phyloP scores from a whole-genome alignment of 30 jellyfish, hydroid and myxozoan genomes.

The Pseudorhiza aurosa region DNA sequence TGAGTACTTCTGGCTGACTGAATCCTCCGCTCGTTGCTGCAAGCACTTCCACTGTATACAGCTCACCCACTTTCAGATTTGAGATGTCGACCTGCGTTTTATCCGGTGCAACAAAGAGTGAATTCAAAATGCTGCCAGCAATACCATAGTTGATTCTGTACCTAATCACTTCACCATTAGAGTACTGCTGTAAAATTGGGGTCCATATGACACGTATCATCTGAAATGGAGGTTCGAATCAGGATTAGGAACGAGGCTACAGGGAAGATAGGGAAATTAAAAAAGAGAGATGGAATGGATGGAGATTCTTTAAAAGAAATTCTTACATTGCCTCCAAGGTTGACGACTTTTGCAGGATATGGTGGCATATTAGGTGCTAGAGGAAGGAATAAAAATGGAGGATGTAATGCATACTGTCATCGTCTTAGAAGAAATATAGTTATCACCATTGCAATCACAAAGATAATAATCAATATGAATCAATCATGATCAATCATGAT shows the following conservation, averaged over 20 bases:
- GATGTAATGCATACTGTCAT: too few relatives aligned
- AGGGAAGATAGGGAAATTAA: not conserved
- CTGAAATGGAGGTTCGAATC: slow-evolving; percentile 15
- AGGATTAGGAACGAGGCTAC: not conserved
- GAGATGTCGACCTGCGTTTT: slow-evolving; percentile 32
- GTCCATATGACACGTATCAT: slow-evolving; percentile 64
- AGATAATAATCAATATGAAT: too few relatives aligned
- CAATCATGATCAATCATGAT: too few relatives aligned
- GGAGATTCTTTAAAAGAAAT: not conserved
- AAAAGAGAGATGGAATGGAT: not conserved
- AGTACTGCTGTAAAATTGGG: slow-evolving; percentile 48
- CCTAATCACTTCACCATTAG: slow-evolving; percentile 39
- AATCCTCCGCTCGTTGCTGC: slow-evolving; percentile 66
- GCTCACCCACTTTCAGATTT: slow-evolving; percentile 45
- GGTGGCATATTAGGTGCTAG: slow-evolving; percentile 64
- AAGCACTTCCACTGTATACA: slow-evolving; percentile 68
- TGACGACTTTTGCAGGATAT: slow-evolving; percentile 29
- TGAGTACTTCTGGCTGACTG: slow-evolving; percentile 41
- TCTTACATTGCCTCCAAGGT: slow-evolving; percentile 65
- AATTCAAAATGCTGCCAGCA: slow-evolving; percentile 1
- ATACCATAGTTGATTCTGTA: slow-evolving; percentile 53
- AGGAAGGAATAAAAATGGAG: too few relatives aligned
- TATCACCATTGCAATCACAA: too few relatives aligned
- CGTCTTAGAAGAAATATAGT: too few relatives aligned
- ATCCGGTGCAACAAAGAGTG: slow-evolving; percentile 38